Conservation (phyloP, 2,888 invertebrate species). For the Gortyna flavago region DNA sequence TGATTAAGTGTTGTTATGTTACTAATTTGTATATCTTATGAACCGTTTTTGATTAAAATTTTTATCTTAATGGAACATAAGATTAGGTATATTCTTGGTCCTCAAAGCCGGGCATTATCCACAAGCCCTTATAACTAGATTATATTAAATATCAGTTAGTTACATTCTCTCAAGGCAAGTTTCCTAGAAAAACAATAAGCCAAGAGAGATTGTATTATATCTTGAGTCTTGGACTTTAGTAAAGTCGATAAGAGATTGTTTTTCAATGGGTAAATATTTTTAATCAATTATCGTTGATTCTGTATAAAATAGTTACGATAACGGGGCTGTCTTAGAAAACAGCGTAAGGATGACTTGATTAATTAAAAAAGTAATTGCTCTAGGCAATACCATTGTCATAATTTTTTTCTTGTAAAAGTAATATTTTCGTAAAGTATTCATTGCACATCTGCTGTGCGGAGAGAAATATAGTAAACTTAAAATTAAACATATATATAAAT, state of each 20-base stretch:
- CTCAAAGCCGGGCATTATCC: constrained; percentile 4
- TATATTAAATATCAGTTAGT: constrained; percentile 44
- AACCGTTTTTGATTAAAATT: background rate
- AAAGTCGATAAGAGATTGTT: constrained; percentile 44
- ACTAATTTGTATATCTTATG: background rate
- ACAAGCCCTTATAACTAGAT: constrained; percentile 8
- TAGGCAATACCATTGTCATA: too few species aligned
- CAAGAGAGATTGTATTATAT: constrained; percentile 31
- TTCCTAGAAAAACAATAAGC: constrained; percentile 29
- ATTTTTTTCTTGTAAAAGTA: too few species aligned
- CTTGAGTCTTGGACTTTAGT: constrained; percentile 36
- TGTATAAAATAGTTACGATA: background rate
- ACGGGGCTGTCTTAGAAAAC: too few species aligned
- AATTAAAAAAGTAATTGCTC: background rate
- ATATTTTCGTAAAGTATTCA: too few species aligned
- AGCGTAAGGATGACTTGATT: background rate
- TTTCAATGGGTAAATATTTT: constrained; percentile 21
- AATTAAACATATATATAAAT: too few species aligned
- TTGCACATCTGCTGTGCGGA: too few species aligned
- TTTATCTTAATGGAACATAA: background rate
- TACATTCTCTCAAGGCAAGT: constrained; percentile 19
- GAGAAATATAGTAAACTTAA: too few species aligned
- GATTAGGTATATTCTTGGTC: constrained; percentile 7
- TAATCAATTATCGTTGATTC: constrained; percentile 10
- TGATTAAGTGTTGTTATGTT: background rate